Evolutionary conservation across 1,140 invertebrate genomes (phyloP), one percentile per base, ranked within the genome.

Genomic region (Carposina sasakii): DNA sequence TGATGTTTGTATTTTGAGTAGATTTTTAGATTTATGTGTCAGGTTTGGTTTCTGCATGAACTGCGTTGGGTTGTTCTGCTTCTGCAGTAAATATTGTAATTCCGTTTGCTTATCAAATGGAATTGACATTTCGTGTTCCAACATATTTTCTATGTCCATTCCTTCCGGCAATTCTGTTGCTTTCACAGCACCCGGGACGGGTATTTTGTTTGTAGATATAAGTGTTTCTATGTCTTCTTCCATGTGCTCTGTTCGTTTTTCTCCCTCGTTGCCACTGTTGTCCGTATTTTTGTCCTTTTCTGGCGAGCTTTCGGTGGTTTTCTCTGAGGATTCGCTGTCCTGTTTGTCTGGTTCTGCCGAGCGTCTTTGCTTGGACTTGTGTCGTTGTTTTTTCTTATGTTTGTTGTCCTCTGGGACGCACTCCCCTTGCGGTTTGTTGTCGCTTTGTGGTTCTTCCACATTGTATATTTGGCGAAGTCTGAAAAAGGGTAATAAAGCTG

Each of bases 381-480:
- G 87, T 46, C 82, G 81, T 42, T 57, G 71, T 45, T 85, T 84
- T 58, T 84, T 86, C 52, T 85, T 85, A 31, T 82, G 72, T 54
- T 85, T 86, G 41, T 67, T 77, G 19, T 87, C 87, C 15, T 86
- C 81, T 54, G 75, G 52, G 9, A 67, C 45, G n/a, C 61, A 56
- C 1, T 50, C 54, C n/a, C 81, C 75, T 19, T 71, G 70, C 34
- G 54, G 47, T 67, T 77, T 55, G 67, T 76, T 48, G 85, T 89
- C 88, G 2, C 89, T 86, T 36, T 89, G 88, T 3, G 87, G 86
- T 22, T 89, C 86, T 53, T 91, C 88, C 21, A 93, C 86, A 60
- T 93, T 90, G 67, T 91, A 88, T 52, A 90, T 90, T 64, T 90
- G 88, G 5, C 93, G 77, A 36, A 93, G 86, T 67, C 92, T 93